phyloP scores from a whole-genome alignment of 2,797 vertebrate genomes.

The Lindbergichthys nudifrons region DNA sequence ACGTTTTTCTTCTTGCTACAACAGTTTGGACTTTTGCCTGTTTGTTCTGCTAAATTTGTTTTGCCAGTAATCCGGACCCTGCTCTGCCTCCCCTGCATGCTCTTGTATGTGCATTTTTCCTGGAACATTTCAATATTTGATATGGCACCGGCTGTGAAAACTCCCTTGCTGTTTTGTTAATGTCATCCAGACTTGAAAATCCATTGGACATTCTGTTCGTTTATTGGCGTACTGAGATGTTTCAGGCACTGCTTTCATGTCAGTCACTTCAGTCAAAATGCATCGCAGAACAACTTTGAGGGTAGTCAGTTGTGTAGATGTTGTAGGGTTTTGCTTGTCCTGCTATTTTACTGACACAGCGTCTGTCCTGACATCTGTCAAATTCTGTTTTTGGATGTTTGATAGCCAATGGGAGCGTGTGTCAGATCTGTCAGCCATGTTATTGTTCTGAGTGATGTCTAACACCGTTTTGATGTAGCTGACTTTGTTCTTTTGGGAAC shows the following conservation, averaged over 20 bases:
- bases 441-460: constrained; percentile 14
- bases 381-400: constrained; percentile 12
- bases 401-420: constrained; percentile 9
- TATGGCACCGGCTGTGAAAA: constrained; percentile 25
- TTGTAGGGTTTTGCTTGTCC: constrained; percentile 25
- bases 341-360: neutral
- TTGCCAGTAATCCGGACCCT: constrained; percentile 23
- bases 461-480: constrained; percentile 6
- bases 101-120: constrained; percentile 12
- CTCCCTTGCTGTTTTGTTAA: constrained; percentile 29
- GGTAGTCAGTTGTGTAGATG: constrained; percentile 12
- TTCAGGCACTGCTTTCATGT: constrained; percentile 29
- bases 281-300: neutral
- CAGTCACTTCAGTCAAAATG: constrained; percentile 28
- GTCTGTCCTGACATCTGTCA: constrained; percentile 30
- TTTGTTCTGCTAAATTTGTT: constrained; percentile 27
- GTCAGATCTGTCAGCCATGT: constrained; percentile 30
- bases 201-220: constrained; percentile 9
- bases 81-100: constrained; percentile 17
- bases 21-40: neutral
- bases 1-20: constrained; percentile 1
- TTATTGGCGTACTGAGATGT: constrained; percentile 1
- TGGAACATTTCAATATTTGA: constrained; percentile 53
- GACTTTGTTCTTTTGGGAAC: constrained; percentile 1
- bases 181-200: constrained; percentile 30